These are phyloP conservation scores for Diadegma fenestrale DNA, from an alignment of 2,888 invertebrate species.

Conservation along the genomic window DNA sequence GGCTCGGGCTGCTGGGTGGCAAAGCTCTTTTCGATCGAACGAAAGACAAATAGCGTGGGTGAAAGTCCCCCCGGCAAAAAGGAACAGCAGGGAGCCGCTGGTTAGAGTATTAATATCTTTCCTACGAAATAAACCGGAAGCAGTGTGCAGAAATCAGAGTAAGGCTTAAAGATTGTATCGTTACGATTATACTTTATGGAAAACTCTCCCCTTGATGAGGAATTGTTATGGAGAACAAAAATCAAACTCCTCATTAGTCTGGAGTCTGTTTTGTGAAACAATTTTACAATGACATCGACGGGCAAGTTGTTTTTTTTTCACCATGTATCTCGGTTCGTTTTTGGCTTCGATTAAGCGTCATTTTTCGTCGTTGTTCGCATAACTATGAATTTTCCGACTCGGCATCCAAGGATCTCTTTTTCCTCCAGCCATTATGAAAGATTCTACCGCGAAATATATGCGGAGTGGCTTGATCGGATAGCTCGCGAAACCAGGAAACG, in stretches of 20 bases:
- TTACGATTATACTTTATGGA: not conserved
- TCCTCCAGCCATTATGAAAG: constrained; percentile 4
- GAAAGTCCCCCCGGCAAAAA: constrained; percentile 56
- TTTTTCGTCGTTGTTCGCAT: constrained; percentile 3
- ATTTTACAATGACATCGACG: not conserved
- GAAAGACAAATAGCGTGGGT: constrained; percentile 63
- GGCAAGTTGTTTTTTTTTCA: not conserved
- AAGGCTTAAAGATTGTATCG: constrained; percentile 23
- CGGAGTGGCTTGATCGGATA: not conserved
- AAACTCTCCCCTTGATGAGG: not conserved
- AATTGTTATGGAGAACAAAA: constrained; percentile 10
- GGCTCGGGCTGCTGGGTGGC: constrained; percentile 8
- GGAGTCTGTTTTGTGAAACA: not conserved
- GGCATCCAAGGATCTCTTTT: not conserved
- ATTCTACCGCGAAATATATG: not conserved
- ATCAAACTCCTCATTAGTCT: constrained; percentile 35
- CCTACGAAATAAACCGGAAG: constrained; percentile 31
- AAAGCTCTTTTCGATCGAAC: constrained; percentile 62
- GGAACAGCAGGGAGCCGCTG: constrained; percentile 17
- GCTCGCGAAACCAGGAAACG: not conserved
- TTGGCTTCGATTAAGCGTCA: not conserved
- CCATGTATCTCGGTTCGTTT: not conserved
- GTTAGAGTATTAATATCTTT: constrained; percentile 45
- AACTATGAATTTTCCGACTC: not conserved
- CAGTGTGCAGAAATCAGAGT: constrained; percentile 25